Percentiles rank a stretch among this genome's conserved stretches.
These are phyloP conservation scores for Calliphora vicina DNA, from an alignment of 1,140 invertebrate genomes.

Conservation along the genomic window DNA sequence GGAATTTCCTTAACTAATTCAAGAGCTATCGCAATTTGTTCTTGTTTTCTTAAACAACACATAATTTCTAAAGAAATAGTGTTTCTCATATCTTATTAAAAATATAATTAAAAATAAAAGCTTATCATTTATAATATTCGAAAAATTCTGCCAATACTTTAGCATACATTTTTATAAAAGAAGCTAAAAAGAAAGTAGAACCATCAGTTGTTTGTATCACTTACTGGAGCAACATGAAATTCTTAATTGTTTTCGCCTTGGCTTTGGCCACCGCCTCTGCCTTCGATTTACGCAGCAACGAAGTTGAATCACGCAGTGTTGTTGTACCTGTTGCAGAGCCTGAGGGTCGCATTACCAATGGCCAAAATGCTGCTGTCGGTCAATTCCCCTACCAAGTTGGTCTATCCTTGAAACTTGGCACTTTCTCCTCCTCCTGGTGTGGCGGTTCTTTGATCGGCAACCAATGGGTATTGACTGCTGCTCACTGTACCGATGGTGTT, in stretches of 20 bases:
- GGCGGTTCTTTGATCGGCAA: conserved; percentile 67
- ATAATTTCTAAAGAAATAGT: no score
- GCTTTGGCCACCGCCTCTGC: conserved; percentile 31
- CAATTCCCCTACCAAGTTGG: conserved; percentile 63
- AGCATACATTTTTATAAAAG: no score
- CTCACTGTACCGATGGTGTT: conserved; percentile 66
- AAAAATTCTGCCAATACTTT: no score
- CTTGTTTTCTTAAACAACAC: no score
- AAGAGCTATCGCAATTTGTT: no score
- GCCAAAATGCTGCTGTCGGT: conserved; percentile 45
- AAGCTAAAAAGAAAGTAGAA: no score
- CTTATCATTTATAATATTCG: no score
- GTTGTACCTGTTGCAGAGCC: not conserved
- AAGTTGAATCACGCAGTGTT: not conserved
- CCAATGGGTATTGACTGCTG: conserved; percentile 68
- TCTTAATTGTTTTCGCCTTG: conserved; percentile 28
- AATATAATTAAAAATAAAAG: no score
- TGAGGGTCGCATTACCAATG: conserved; percentile 58
- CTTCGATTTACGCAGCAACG: conserved; percentile 37
- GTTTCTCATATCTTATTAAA: no score
- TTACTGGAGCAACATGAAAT: conserved; percentile 22
- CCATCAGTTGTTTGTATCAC: not conserved
- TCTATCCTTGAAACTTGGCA: conserved; percentile 48
- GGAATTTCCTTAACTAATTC: no score
- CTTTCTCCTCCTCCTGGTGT: conserved; percentile 57